A percentile compares a stretch with the other conserved stretches of the same genome.
phyloP scores from a whole-genome alignment of 2,797 vertebrate species.

The Cossypha polioptera region DNA sequence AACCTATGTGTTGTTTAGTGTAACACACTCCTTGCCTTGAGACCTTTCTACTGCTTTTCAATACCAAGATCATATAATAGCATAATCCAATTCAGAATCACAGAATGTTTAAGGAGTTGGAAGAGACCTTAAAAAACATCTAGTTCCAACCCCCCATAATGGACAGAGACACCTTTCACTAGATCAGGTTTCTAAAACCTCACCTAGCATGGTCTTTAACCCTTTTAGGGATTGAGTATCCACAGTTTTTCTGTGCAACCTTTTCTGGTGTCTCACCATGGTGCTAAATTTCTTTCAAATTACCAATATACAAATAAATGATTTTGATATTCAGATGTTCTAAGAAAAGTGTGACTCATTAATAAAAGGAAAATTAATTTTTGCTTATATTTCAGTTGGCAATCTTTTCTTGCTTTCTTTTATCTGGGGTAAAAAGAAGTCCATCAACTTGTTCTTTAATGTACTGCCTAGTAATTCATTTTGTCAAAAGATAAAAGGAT shows the following conservation, averaged over 20 bases:
- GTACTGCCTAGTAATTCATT: background rate
- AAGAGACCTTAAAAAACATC: background rate
- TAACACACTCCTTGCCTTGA: background rate
- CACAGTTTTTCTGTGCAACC: background rate
- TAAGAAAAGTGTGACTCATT: background rate
- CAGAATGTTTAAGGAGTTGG: too few relatives aligned
- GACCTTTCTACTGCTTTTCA: background rate
- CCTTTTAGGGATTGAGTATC: background rate
- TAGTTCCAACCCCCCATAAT: fast-evolving
- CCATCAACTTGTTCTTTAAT: background rate
- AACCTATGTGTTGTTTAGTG: background rate
- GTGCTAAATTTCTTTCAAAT: background rate
- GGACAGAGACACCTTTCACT: background rate
- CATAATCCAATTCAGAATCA: background rate
- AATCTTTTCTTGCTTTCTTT: background rate
- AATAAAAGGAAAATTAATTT: background rate
- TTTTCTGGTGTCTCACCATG: background rate
- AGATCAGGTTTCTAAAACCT: background rate
- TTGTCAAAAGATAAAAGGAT: background rate
- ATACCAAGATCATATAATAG: background rate
- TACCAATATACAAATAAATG: background rate
- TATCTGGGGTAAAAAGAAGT: background rate
- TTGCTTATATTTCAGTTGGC: background rate
- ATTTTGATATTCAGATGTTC: background rate
- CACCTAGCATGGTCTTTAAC: background rate